phyloP scores from a whole-genome alignment of 2,113 vertebrate species.

The Piaya cayana region DNA sequence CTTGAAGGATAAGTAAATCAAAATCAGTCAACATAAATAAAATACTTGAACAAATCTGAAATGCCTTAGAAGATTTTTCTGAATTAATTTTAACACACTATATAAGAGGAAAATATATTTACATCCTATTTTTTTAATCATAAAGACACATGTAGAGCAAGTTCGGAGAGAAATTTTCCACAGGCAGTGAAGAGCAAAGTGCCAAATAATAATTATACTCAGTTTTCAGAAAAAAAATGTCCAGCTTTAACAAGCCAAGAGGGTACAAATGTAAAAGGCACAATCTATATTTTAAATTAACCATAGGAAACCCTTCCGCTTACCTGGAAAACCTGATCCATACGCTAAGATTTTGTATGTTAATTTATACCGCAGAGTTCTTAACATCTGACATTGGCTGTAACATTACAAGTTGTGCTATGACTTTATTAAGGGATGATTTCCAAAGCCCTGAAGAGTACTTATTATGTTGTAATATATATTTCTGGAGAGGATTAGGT shows the following conservation, averaged over 20 bases:
- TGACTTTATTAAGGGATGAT: constrained; percentile 63
- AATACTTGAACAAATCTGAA: not conserved
- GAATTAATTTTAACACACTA: not conserved
- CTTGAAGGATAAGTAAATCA: not conserved
- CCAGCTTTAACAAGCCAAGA: not conserved
- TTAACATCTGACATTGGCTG: constrained; percentile 58
- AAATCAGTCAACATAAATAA: not conserved
- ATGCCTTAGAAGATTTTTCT: not conserved
- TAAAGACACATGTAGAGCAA: not conserved
- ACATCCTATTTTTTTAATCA: not conserved
- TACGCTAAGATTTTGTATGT: constrained; percentile 11
- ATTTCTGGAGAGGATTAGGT: constrained; percentile 63
- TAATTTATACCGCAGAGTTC: constrained; percentile 59
- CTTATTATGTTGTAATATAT: constrained; percentile 66
- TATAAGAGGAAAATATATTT: not conserved
- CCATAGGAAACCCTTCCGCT: not conserved
- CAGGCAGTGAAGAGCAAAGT: not conserved
- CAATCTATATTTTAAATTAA: not conserved
- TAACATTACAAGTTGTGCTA: constrained; percentile 55
- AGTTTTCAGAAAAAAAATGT: not conserved
- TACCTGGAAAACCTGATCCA: constrained; percentile 47
- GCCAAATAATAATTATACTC: not conserved
- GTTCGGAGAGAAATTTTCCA: not conserved
- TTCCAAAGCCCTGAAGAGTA: constrained; percentile 62
- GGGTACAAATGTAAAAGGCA: not conserved